Percentiles rank a stretch among this genome's conserved stretches.
Conservation (phyloP, 2,113 vertebrate genomes). For the Choloepus hoffmanni region DNA sequence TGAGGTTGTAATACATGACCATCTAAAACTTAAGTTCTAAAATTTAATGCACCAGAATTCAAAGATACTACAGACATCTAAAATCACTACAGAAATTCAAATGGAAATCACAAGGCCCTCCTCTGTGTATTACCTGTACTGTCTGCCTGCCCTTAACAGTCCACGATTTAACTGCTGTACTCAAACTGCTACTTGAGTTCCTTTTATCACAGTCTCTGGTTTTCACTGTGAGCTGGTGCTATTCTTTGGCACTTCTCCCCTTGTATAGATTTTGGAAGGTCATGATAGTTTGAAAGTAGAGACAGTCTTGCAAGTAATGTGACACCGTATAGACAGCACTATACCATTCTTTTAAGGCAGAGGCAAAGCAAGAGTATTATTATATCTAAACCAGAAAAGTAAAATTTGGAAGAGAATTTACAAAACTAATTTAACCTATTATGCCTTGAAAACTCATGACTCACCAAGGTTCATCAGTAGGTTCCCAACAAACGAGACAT, state of each 20-base stretch:
- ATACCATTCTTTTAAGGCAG: not conserved
- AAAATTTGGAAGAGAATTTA: not conserved
- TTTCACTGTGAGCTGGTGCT: not conserved
- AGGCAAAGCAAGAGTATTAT: conserved; percentile 12
- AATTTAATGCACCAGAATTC: not conserved
- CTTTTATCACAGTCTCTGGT: not conserved
- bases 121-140: not conserved
- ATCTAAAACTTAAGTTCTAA: not conserved
- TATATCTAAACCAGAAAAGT: not conserved
- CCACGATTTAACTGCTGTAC: not conserved
- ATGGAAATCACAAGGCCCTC: not conserved
- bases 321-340: not conserved
- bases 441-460: conserved; percentile 71
- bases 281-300: not conserved
- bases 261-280: not conserved
- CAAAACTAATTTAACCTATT: conserved; percentile 24
- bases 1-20: not conserved
- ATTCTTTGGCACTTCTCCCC: not conserved
- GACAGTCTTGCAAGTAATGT: not conserved
- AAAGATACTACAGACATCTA: not conserved
- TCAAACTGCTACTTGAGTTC: not conserved
- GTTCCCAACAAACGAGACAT: conserved; percentile 99
- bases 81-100: conserved; percentile 1
- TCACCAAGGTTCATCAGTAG: conserved; percentile 99
- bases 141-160: not conserved